Base-by-base conservation (phyloP, 2,113 vertebrate genomes). In the Scolopax mira region DNA sequence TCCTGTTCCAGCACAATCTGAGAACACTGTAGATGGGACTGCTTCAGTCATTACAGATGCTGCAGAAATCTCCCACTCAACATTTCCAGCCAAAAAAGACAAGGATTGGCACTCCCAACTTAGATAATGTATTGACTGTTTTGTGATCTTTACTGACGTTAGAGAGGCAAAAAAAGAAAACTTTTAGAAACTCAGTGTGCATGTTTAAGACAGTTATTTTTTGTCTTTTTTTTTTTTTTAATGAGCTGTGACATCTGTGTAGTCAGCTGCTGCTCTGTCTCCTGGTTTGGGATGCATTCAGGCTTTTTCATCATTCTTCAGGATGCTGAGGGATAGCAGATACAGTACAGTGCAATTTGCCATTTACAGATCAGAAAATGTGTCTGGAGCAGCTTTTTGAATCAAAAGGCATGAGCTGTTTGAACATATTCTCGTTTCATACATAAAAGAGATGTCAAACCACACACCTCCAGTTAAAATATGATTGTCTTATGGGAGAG, bases 341-440 rank as follows among this genome's bases (percentile, higher is more conserved):
- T 72, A 83, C n/a, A 71, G 70, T 46, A 23, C 67, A 67, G 66
- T 57, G 58, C 4, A 37, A 49, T 74, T 49, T 91, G 88, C 54
- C 60, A 84, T 82, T 82, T 48, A n/a, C 42, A 87, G 73, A 74
- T 91, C 73, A 74, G 73, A 87, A 96, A 95, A 95, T 9, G 39
- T 33, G 27, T 22, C 33, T 49, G 16, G 58, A 91, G 42, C 24
- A 88, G 27, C 3, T 30, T 57, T 31, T 60, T 79, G 27, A 39
- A 46, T 28, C 10, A 69, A 66, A 82, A 82, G 11, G 5, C 13
- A 11, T n/a, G 14, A 84, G 25, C 4, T 39, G 6, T 62, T 83
- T 70, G 58, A 70, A 55, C 4, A 16, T 62, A 31, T 33, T 67
- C 7, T 42, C 10, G n/a, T 88, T 33, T 41, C 11, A 2, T 23